Conservation (phyloP, 2,888 invertebrate genomes). For the Eilema caniola region DNA sequence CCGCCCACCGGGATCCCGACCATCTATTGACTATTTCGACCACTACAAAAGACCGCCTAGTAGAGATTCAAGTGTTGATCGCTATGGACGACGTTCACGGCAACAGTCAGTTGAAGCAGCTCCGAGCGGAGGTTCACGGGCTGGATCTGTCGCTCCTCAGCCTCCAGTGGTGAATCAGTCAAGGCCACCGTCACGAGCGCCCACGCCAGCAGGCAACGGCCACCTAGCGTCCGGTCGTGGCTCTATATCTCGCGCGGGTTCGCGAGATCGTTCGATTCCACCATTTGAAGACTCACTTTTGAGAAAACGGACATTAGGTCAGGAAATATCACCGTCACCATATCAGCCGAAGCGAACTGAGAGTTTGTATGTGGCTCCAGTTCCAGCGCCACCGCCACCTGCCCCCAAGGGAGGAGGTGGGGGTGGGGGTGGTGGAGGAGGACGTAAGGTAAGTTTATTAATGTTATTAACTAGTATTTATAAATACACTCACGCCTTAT, state of each 20-base stretch:
- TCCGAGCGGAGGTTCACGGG: slow-evolving; percentile 87
- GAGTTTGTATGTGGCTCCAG: slow-evolving; percentile 91
- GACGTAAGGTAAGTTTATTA: slow-evolving; percentile 72
- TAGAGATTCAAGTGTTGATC: slow-evolving; percentile 94
- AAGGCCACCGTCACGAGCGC: slow-evolving; percentile 84
- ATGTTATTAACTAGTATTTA: background rate
- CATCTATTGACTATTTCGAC: slow-evolving; percentile 96
- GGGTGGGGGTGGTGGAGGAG: slow-evolving; percentile 59
- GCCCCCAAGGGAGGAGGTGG: slow-evolving; percentile 73
- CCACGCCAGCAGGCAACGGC: slow-evolving; percentile 88
- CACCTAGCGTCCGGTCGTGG: slow-evolving; percentile 88
- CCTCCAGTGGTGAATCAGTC: slow-evolving; percentile 86
- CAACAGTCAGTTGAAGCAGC: slow-evolving; percentile 93
- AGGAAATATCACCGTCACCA: slow-evolving; percentile 95
- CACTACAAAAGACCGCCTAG: slow-evolving; percentile 97
- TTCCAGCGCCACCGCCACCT: slow-evolving; percentile 80
- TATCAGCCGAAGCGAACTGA: slow-evolving; percentile 97
- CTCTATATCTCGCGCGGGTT: slow-evolving; percentile 83
- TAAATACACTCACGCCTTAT: background rate
- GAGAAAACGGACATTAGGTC: slow-evolving; percentile 93
- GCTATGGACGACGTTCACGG: slow-evolving; percentile 92
- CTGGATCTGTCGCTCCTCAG: slow-evolving; percentile 92
- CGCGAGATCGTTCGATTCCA: slow-evolving; percentile 77
- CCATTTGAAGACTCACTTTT: slow-evolving; percentile 95
- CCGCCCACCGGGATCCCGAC: slow-evolving; percentile 68